Evolutionary conservation across 2,888 invertebrate genomes (phyloP).

Genomic region (Spodoptera picta): DNA sequence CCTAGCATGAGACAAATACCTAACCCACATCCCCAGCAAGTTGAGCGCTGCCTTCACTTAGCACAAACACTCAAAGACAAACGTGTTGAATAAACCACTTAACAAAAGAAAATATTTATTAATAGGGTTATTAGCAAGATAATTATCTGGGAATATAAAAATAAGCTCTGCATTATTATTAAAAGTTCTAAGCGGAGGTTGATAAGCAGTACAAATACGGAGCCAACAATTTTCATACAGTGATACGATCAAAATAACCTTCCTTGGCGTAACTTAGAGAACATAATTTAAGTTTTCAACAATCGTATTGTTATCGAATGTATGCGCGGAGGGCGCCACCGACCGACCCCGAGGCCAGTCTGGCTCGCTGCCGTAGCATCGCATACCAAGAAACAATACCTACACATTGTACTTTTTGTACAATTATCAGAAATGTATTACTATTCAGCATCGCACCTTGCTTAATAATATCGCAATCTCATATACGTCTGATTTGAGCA

Average conservation of each 20-base stretch:
- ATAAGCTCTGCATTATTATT: constrained; percentile 59
- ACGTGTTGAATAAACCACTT: constrained; percentile 27
- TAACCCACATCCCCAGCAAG: constrained; percentile 12
- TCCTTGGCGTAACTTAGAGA: constrained; percentile 67
- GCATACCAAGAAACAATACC: constrained; percentile 64
- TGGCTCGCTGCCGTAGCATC: constrained; percentile 40
- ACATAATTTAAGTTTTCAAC: constrained; percentile 77
- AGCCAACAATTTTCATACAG: constrained; percentile 67
- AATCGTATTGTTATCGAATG: constrained; percentile 75
- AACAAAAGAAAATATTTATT: constrained; percentile 55
- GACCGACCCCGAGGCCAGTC: constrained; percentile 30
- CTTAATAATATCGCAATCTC: too few species aligned
- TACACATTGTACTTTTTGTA: constrained; percentile 53
- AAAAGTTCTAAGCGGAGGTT: constrained; percentile 57
- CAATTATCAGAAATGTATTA: constrained; percentile 63
- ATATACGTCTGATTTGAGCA: too few species aligned
- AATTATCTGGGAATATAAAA: constrained; percentile 61
- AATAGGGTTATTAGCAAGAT: constrained; percentile 54
- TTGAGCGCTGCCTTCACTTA: constrained; percentile 8
- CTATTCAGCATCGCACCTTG: constrained; percentile 19
- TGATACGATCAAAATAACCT: constrained; percentile 73
- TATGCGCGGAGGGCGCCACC: constrained; percentile 58
- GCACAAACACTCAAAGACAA: constrained; percentile 18
- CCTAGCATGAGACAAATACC: constrained; percentile 4
- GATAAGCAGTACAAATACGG: constrained; percentile 66